These are phyloP conservation scores for Rhyacophila brunnea DNA, from an alignment of 1,140 invertebrate species.

Conservation along the genomic window DNA sequence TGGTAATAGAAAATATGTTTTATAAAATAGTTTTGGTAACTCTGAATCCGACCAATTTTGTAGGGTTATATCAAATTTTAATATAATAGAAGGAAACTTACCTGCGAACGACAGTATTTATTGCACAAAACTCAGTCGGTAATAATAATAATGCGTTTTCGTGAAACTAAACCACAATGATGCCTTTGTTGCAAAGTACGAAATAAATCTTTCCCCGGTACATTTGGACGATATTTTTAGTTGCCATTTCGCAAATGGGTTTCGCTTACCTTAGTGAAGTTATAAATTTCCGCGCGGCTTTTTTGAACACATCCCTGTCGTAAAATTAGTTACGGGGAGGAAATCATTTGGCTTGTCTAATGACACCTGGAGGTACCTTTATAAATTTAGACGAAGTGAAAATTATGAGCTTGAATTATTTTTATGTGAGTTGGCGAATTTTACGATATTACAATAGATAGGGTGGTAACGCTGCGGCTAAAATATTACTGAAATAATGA, in stretches of 20 bases:
- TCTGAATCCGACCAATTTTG: not conserved
- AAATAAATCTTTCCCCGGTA: conserved; percentile 7
- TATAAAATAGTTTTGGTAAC: too few relatives aligned
- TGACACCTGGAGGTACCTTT: not conserved
- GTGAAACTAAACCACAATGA: conserved; percentile 24
- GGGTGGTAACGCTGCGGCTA: too few relatives aligned
- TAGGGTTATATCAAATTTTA: conserved; percentile 31
- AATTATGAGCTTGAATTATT: too few relatives aligned
- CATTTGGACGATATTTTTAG: conserved; percentile 5
- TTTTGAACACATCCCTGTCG: conserved; percentile 11
- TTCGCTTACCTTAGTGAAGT: conserved; percentile 25
- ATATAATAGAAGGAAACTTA: conserved; percentile 12
- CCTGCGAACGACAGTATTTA: conserved; percentile 23
- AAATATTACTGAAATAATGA: too few relatives aligned
- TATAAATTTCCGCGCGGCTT: conserved; percentile 31
- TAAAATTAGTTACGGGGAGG: conserved; percentile 31
- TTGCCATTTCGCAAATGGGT: conserved; percentile 21
- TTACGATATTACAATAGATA: too few relatives aligned
- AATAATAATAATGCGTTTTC: conserved; percentile 6
- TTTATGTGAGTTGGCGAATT: too few relatives aligned
- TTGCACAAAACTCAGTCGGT: conserved; percentile 5
- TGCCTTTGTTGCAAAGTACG: conserved; percentile 7
- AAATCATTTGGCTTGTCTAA: conserved; percentile 15
- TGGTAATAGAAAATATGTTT: too few relatives aligned
- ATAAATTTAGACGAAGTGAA: too few relatives aligned